These are phyloP conservation scores for Gryllus longicercus DNA, from an alignment of 2,888 invertebrate genomes.

Conservation along the genomic window DNA sequence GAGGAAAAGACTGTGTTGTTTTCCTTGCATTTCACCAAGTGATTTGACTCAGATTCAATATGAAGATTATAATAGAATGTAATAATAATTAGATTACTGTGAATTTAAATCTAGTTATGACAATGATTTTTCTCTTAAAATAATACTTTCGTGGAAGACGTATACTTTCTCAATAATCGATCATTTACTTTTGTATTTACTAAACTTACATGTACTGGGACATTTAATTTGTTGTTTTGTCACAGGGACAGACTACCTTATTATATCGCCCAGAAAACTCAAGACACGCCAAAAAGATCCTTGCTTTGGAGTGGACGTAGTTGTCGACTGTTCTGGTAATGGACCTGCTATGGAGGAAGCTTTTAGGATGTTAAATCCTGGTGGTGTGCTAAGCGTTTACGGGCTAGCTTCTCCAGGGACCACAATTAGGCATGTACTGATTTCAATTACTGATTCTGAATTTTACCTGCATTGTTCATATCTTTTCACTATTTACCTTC, in stretches of 20 bases:
- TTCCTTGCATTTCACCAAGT: no score
- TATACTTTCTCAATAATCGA: no score
- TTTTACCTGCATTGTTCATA: not conserved
- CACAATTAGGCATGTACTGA: constrained; percentile 44
- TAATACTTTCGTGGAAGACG: no score
- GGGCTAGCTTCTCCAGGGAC: constrained; percentile 61
- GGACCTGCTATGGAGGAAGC: constrained; percentile 65
- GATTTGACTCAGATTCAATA: no score
- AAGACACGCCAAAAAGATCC: constrained; percentile 46
- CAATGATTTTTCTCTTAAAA: no score
- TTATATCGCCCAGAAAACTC: constrained; percentile 56
- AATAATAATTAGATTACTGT: no score
- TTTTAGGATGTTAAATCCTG: constrained; percentile 54
- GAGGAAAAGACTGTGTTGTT: no score
- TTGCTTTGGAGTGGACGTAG: constrained; percentile 56
- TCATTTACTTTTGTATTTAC: no score
- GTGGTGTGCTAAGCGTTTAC: constrained; percentile 66
- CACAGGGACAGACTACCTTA: constrained; percentile 59
- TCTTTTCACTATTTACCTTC: not conserved
- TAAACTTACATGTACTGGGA: no score
- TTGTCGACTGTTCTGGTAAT: constrained; percentile 71
- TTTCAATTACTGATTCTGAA: not conserved
- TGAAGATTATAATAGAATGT: no score
- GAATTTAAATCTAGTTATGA: no score
- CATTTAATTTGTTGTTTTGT: no score